phyloP scores from a whole-genome alignment of 2,797 vertebrate genomes.

The Sternotherus odoratus region DNA sequence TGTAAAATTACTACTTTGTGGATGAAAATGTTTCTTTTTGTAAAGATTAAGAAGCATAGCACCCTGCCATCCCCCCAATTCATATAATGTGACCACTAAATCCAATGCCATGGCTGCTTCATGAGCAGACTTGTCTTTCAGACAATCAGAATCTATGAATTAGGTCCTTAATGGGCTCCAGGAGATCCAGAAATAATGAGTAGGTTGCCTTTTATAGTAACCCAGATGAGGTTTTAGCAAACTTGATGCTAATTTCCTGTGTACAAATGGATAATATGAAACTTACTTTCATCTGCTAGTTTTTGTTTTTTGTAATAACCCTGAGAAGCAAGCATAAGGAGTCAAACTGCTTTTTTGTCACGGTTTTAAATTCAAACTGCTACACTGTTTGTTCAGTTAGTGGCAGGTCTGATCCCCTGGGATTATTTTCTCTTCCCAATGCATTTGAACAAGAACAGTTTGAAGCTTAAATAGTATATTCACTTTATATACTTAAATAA shows the following conservation, averaged over 20 bases:
- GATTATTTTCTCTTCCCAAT: not conserved
- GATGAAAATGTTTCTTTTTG: not conserved
- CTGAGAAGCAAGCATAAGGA: not conserved
- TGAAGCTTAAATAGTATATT: not conserved
- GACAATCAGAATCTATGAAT: not conserved
- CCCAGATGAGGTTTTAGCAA: not conserved
- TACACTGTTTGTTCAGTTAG: not conserved
- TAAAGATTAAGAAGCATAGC: not conserved
- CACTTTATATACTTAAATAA: conserved; percentile 29
- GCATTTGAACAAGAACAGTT: not conserved
- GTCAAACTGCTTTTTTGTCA: not conserved
- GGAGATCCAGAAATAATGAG: not conserved
- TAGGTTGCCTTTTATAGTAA: not conserved
- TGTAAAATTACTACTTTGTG: not conserved
- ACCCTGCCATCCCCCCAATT: not conserved
- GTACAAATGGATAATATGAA: not conserved
- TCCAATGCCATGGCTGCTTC: not conserved
- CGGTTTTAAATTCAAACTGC: not conserved
- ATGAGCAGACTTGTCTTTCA: not conserved
- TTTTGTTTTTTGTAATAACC: not conserved
- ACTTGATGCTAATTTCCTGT: not conserved
- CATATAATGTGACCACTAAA: rapidly evolving
- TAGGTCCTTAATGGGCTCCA: not conserved
- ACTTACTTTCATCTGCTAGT: not conserved
- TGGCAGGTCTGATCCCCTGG: not conserved